A percentile compares a stretch with the other conserved stretches of the same genome.
phyloP scores from a whole-genome alignment of 2,797 vertebrate genomes.

The Periophthalmus magnuspinnatus region DNA sequence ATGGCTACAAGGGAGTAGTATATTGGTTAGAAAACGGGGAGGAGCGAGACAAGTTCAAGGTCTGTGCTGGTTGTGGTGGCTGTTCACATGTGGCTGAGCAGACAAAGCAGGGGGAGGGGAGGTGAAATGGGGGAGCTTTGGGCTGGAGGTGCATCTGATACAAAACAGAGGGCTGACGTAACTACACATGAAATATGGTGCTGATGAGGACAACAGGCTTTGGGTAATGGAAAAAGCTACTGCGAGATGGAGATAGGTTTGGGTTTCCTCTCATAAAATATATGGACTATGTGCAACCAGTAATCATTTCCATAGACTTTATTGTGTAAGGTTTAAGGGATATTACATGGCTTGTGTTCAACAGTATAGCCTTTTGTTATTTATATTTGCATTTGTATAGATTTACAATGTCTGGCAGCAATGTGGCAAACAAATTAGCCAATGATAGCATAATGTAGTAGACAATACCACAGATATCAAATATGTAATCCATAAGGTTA shows the following conservation, averaged over 20 bases:
- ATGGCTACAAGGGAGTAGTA: slow-evolving; percentile 35
- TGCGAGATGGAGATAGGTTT: slow-evolving; percentile 18
- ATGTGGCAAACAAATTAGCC: background rate
- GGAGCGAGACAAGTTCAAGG: slow-evolving; percentile 78
- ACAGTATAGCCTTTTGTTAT: background rate
- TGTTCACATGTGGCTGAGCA: slow-evolving; percentile 30
- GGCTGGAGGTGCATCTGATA: slow-evolving; percentile 37
- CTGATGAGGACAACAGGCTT: slow-evolving; percentile 37
- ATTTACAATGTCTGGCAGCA: background rate
- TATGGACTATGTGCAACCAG: slow-evolving; percentile 1
- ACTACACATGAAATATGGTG: slow-evolving; percentile 39
- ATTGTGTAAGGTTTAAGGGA: background rate
- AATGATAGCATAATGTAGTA: background rate
- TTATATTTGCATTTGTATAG: background rate
- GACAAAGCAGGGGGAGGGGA: slow-evolving; percentile 62
- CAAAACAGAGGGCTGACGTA: slow-evolving; percentile 58
- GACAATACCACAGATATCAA: background rate
- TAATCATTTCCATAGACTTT: background rate
- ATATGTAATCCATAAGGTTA: background rate
- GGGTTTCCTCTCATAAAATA: slow-evolving; percentile 9
- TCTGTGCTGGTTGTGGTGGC: slow-evolving; percentile 37
- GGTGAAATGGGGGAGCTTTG: slow-evolving; percentile 27
- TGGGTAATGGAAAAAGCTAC: slow-evolving; percentile 33
- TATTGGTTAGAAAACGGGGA: slow-evolving; percentile 44
- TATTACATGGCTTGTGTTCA: background rate